Evolutionary conservation across 2,888 invertebrate genomes (phyloP), one percentile per base, ranked within the genome.

Genomic region (Syrista parreyssii): DNA sequence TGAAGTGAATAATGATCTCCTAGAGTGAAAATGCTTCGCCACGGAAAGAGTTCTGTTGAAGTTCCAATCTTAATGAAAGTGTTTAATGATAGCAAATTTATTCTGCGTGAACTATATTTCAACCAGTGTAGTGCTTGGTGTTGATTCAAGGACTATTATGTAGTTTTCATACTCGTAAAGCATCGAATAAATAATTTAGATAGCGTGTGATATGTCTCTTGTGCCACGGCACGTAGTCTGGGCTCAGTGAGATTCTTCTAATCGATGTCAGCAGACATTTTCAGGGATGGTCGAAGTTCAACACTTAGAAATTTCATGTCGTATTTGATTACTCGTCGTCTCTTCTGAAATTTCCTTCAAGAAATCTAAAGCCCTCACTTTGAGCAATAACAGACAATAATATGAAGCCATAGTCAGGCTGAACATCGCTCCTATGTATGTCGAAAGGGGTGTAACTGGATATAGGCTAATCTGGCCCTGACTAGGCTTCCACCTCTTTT

Each of bases 371-470:
- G 55, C 12, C 71, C 12, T 33, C 31, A 23, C 30, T 35, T 35
- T 15, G 35, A 32, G n/a, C 80, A 80, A 81, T 80, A 81, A 82
- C 77, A 77, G 78, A 79, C 76, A 79, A 80, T 74, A 80, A 81
- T 79, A 75, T 23, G 87, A 86, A 87, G 84, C 86, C 87, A 35
- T 86, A 87, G 75, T 71, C 75, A 76, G 68, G 75, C 72, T 75
- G 12, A 75, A 75, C 77, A 78, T 78, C 76, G 79, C 74, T 74
- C 40, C 71, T 78, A 75, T 75, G 80, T 84, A 81, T 79, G 83
- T 79, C 80, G 83, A 87, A 86, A 82, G 84, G 83, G 81, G 77
- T 83, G 87, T 87, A 88, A 88, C 85, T 81, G 79, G 87, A 88
- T 88, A 87, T 84, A 84, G 83, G 83, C 82, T 86, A 87, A 87